Evolutionary conservation across 1,140 invertebrate genomes (phyloP).

Genomic region (Aphidius gifuensis): DNA sequence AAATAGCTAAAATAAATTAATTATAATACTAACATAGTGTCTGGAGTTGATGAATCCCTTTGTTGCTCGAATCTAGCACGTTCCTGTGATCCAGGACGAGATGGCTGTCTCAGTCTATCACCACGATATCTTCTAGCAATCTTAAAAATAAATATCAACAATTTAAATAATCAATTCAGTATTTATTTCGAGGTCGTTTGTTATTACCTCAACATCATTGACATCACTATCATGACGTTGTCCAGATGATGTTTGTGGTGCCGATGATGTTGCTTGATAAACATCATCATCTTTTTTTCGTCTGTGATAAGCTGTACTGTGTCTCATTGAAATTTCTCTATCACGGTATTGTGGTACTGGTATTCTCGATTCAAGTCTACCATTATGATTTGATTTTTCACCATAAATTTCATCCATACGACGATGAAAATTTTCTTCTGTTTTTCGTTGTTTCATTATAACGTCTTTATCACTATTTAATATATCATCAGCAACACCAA

Average conservation of each 20-base stretch:
- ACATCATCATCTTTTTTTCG: conserved; percentile 27
- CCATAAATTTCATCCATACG: conserved; percentile 30
- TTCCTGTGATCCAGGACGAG: conserved; percentile 11
- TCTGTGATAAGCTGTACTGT: conserved; percentile 33
- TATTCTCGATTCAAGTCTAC: conserved; percentile 35
- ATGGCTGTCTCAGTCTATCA: conserved; percentile 20
- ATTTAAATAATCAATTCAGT: neutral
- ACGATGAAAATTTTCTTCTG: conserved; percentile 28
- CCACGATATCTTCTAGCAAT: conserved; percentile 18
- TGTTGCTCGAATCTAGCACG: neutral
- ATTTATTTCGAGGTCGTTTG: no score
- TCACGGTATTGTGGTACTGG: conserved; percentile 32
- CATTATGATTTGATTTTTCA: conserved; percentile 12
- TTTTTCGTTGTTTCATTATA: conserved; percentile 28
- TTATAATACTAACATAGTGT: neutral
- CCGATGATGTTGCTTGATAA: conserved; percentile 11
- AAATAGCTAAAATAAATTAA: no score
- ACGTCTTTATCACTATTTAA: conserved; percentile 25
- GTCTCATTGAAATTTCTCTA: conserved; percentile 26
- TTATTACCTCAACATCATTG: no score
- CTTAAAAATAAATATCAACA: neutral
- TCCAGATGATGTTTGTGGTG: conserved; percentile 16
- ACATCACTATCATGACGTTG: no score
- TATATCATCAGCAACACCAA: conserved; percentile 9
- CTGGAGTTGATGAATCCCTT: conserved; percentile 11